phyloP scores from a whole-genome alignment of 2,113 vertebrate genomes.

The Silurus glanis region DNA sequence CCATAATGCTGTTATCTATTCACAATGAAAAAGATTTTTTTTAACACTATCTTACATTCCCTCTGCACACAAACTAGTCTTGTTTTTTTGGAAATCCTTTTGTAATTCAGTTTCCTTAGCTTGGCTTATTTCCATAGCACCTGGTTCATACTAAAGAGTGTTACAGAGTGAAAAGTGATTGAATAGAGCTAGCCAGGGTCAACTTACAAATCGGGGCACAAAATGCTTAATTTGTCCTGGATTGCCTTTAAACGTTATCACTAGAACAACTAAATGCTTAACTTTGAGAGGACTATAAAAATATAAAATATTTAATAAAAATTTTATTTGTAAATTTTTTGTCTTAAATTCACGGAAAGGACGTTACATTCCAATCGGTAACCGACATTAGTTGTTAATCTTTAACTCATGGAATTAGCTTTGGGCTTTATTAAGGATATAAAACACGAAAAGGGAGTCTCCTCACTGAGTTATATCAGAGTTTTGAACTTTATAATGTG shows the following conservation, averaged over 20 bases:
- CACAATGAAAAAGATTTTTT: conserved; percentile 18
- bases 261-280: not conserved
- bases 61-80: conserved; percentile 19
- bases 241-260: conserved; percentile 48
- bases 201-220: conserved; percentile 58
- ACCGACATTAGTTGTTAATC: conserved; percentile 39
- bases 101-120: conserved; percentile 34
- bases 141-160: conserved; percentile 45
- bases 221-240: conserved; percentile 58
- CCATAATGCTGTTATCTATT: conserved; percentile 30
- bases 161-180: conserved; percentile 51
- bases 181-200: conserved; percentile 55
- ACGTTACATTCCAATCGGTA: conserved; percentile 36
- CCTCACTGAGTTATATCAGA: conserved; percentile 34
- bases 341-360: conserved; percentile 28
- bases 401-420: conserved; percentile 43
- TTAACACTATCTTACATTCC: conserved; percentile 27
- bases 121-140: conserved; percentile 51
- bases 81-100: conserved; percentile 27
- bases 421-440: conserved; percentile 44
- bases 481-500: conserved; percentile 48
- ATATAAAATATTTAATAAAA: too few relatives aligned
- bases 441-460: conserved; percentile 37
- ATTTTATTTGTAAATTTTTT: too few relatives aligned
- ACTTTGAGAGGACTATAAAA: conserved; percentile 16